Conservation (phyloP, 92 coral and sea anemone genomes). For the Parazoanthus darwini region DNA sequence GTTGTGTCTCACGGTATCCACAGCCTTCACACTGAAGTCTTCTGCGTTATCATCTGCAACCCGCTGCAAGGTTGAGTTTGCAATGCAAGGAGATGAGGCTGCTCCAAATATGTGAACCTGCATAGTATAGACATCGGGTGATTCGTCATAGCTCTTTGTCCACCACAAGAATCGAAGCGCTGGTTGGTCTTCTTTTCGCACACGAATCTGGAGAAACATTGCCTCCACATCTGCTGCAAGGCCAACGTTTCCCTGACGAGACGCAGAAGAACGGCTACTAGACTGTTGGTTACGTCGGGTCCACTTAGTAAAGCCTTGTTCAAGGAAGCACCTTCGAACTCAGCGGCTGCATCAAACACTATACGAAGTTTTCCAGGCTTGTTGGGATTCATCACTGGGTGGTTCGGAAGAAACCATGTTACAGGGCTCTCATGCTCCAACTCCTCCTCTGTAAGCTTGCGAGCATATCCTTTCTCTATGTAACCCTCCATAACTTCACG, state of each 20-base stretch:
- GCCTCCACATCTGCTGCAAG: conserved; percentile 61
- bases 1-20: conserved; percentile 47
- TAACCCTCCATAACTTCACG: conserved; percentile 54
- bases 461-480: conserved; percentile 51
- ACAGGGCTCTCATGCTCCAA: conserved; percentile 10
- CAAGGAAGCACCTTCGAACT: conserved; percentile 48
- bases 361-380: conserved; percentile 59
- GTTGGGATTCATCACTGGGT: conserved; percentile 58
- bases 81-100: conserved; percentile 57
- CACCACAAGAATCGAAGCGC: conserved; percentile 51
- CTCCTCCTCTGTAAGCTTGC: conserved; percentile 54
- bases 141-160: conserved; percentile 7
- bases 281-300: conserved; percentile 61
- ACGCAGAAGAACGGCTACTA: conserved; percentile 61
- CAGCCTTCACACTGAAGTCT: conserved; percentile 46
- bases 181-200: conserved; percentile 54
- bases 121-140: conserved; percentile 58
- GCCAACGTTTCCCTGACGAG: conserved; percentile 56
- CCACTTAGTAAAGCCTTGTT: conserved; percentile 51
- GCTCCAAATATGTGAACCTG: conserved; percentile 71
- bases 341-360: conserved; percentile 59
- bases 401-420: conserved; percentile 60
- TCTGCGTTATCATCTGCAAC: conserved; percentile 53
- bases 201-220: conserved; percentile 69
- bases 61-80: conserved; percentile 57